phyloP scores from a whole-genome alignment of 2,888 invertebrate genomes.

The Drosophila limbata region DNA sequence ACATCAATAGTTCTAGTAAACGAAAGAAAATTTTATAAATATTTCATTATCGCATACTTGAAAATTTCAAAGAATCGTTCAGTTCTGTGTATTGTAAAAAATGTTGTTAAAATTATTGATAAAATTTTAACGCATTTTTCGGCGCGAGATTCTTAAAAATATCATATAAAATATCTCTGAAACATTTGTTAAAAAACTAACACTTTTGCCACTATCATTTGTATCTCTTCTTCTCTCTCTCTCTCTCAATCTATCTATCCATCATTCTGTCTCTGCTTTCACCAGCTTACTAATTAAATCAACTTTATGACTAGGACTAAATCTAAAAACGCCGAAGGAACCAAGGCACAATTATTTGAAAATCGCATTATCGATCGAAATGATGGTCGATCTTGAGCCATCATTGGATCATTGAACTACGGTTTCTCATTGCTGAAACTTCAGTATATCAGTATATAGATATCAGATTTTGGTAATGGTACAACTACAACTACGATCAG shows the following conservation, averaged over 20 bases:
- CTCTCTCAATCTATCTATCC: slow-evolving; percentile 2
- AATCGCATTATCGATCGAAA: slow-evolving; percentile 52
- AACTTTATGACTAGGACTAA: slow-evolving; percentile 62
- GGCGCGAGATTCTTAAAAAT: slow-evolving; percentile 55
- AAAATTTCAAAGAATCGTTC: slow-evolving; percentile 49
- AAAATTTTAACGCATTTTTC: slow-evolving; percentile 66
- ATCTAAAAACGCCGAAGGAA: slow-evolving; percentile 71
- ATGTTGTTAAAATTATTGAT: slow-evolving; percentile 60
- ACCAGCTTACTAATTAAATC: slow-evolving; percentile 58
- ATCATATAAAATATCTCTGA: slow-evolving; percentile 60
- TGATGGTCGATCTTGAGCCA: slow-evolving; percentile 8
- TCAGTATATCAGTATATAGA: slow-evolving; percentile 36
- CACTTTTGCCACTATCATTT: slow-evolving; percentile 15
- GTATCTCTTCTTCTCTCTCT: background rate
- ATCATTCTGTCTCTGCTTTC: background rate
- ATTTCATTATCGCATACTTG: slow-evolving; percentile 17
- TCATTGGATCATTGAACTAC: slow-evolving; percentile 36
- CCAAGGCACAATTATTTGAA: slow-evolving; percentile 78
- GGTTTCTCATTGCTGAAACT: slow-evolving; percentile 46
- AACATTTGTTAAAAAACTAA: slow-evolving; percentile 56
- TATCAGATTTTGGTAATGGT: slow-evolving; percentile 26
- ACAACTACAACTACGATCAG: slow-evolving; percentile 49
- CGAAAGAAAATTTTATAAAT: slow-evolving; percentile 36
- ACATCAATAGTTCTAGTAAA: slow-evolving; percentile 73
- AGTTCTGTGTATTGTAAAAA: slow-evolving; percentile 60